These are phyloP conservation scores for Planiliza haematocheilus DNA, from an alignment of 2,113 vertebrate species.

Conservation along the genomic window DNA sequence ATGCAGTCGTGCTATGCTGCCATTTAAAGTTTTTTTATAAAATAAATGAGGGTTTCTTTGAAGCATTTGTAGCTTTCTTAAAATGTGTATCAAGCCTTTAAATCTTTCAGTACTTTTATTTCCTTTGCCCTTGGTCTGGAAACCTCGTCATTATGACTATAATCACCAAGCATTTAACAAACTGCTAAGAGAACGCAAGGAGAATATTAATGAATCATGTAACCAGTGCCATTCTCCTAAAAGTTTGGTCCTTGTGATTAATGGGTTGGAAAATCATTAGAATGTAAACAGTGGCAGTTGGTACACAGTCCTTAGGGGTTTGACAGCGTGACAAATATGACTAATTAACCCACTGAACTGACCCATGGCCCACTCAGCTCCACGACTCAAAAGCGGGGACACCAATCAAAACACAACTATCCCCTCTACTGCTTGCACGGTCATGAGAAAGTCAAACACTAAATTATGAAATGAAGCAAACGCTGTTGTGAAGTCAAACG, in stretches of 20 bases:
- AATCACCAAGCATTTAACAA: slow-evolving; percentile 7
- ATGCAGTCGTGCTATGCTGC: no score
- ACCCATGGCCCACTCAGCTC: slow-evolving; percentile 56
- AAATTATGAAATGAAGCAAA: slow-evolving; percentile 10
- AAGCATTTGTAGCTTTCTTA: neutral
- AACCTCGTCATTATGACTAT: neutral
- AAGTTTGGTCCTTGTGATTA: slow-evolving; percentile 55
- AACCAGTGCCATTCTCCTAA: neutral
- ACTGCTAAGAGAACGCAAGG: slow-evolving; percentile 5
- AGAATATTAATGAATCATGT: slow-evolving; percentile 28
- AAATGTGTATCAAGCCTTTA: neutral
- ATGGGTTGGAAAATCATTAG: slow-evolving; percentile 64
- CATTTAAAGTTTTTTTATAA: no score
- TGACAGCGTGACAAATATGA: slow-evolving; percentile 64
- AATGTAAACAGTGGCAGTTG: slow-evolving; percentile 70
- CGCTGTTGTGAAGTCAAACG: neutral
- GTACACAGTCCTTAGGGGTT: slow-evolving; percentile 47
- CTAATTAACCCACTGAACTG: slow-evolving; percentile 73
- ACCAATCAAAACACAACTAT: slow-evolving; percentile 47
- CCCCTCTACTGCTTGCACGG: slow-evolving; percentile 4
- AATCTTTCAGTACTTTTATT: slow-evolving; percentile 14
- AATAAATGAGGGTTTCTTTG: neutral
- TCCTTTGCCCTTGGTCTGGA: slow-evolving; percentile 23
- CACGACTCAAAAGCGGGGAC: slow-evolving; percentile 20
- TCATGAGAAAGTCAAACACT: slow-evolving; percentile 40